Conservation (phyloP, 1,140 invertebrate species). For the Oscheius sp. region DNA sequence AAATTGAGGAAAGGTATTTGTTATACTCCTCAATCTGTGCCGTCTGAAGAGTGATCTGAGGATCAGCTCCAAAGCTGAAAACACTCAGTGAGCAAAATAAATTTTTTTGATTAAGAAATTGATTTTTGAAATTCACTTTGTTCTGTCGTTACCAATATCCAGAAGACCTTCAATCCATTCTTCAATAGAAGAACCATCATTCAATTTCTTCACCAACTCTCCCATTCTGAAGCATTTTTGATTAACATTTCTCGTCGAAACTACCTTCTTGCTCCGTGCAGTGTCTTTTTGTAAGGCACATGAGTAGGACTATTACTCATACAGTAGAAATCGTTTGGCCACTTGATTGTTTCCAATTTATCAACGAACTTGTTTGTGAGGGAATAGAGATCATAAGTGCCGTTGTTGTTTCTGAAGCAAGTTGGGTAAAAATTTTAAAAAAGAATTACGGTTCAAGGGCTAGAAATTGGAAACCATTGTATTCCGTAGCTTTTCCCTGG, state of each 20-base stretch:
- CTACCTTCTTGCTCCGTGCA: constrained; percentile 41
- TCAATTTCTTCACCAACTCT: constrained; percentile 10
- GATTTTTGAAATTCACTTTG: constrained; percentile 24
- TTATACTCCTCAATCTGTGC: constrained; percentile 35
- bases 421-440: constrained; percentile 13
- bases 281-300: constrained; percentile 47
- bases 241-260: background rate
- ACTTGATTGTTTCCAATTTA: constrained; percentile 30
- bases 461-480: constrained; percentile 48
- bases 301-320: constrained; percentile 43
- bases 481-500: constrained; percentile 24
- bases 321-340: constrained; percentile 44
- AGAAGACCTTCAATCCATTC: constrained; percentile 36
- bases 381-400: constrained; percentile 32
- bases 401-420: constrained; percentile 33
- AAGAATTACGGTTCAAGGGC: constrained; percentile 36
- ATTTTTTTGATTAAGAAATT: too few relatives aligned
- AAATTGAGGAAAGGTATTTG: constrained; percentile 41
- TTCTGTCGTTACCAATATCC: constrained; percentile 34
- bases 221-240: background rate
- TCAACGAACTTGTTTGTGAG: constrained; percentile 38
- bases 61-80: constrained; percentile 22
- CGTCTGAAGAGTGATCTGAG: constrained; percentile 34
- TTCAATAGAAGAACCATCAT: constrained; percentile 10
- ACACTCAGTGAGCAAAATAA: background rate